Percentiles rank a stretch among this genome's conserved stretches.
Evolutionary conservation across 2,888 invertebrate genomes (phyloP).

Genomic region (Andrena fulva): DNA sequence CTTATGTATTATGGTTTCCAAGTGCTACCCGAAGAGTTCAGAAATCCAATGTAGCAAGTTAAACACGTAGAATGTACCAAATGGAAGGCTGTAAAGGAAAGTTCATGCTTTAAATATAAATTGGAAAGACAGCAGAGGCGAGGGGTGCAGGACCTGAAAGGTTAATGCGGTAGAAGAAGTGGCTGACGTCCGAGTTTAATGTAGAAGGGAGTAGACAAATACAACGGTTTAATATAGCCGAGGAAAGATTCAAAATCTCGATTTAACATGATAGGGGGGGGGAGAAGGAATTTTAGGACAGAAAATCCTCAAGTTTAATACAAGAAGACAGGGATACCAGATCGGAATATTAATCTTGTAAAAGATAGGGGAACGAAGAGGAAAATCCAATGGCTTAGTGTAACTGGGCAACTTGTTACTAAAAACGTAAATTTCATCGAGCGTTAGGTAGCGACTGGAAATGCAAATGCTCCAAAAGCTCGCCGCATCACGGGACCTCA

Average conservation of each 20-base stretch:
- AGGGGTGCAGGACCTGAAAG: constrained; percentile 10
- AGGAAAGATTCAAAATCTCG: constrained; percentile 31
- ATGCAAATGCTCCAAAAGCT: constrained; percentile 19
- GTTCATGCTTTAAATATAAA: constrained; percentile 29
- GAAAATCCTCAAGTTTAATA: constrained; percentile 38
- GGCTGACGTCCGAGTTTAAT: constrained; percentile 17
- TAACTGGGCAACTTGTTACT: constrained; percentile 30
- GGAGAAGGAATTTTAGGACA: not conserved
- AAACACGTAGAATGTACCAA: not conserved
- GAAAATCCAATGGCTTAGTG: not conserved
- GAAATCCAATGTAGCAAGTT: not conserved
- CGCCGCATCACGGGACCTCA: not conserved
- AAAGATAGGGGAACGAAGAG: not conserved
- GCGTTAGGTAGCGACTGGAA: not conserved
- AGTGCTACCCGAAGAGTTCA: not conserved
- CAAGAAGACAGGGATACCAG: constrained; percentile 9
- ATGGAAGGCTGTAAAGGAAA: not conserved
- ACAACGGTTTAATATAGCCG: constrained; percentile 26
- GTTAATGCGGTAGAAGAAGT: constrained; percentile 33
- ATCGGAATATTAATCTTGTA: constrained; percentile 37
- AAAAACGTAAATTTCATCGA: constrained; percentile 45
- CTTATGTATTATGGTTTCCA: too few relatives aligned
- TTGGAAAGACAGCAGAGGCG: constrained; percentile 9
- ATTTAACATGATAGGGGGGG: constrained; percentile 26
- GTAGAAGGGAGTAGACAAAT: constrained; percentile 39